These are phyloP conservation scores for Coleophora flavipennella DNA, from an alignment of 2,888 invertebrate species.

Conservation along the genomic window DNA sequence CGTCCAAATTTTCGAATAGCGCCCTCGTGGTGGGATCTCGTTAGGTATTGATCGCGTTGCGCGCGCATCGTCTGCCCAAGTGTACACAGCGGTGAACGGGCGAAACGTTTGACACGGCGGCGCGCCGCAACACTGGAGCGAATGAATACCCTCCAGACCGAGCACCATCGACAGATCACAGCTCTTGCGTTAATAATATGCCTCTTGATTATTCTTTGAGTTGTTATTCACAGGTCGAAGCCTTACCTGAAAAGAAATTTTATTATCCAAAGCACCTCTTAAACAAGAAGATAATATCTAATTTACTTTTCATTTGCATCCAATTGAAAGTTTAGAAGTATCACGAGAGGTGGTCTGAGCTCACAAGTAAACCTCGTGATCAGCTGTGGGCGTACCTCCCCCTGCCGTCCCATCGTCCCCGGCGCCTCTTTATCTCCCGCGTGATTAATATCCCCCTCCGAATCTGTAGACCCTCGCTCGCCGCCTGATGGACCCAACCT, in stretches of 20 bases:
- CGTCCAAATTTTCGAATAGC: conserved; percentile 50
- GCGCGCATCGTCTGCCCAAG: conserved; percentile 62
- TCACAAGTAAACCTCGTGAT: conserved; percentile 19
- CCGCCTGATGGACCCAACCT: conserved; percentile 31
- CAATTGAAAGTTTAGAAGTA: conserved; percentile 16
- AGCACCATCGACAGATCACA: conserved; percentile 40
- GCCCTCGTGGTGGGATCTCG: conserved; percentile 56
- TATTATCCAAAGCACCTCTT: neutral
- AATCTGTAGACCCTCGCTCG: conserved; percentile 42
- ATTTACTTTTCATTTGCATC: conserved; percentile 5
- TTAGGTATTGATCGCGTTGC: conserved; percentile 65
- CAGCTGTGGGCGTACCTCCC: conserved; percentile 31
- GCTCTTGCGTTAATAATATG: conserved; percentile 26
- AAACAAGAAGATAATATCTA: neutral
- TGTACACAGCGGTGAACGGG: conserved; percentile 55
- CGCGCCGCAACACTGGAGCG: conserved; percentile 51
- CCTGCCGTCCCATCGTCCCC: conserved; percentile 14
- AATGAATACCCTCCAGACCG: conserved; percentile 50
- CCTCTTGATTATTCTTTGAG: conserved; percentile 13
- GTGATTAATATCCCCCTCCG: conserved; percentile 54
- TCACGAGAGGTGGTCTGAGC: conserved; percentile 22
- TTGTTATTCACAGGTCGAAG: neutral
- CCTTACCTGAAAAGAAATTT: neutral
- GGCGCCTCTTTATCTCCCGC: conserved; percentile 42
- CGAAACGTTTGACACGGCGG: conserved; percentile 43